phyloP scores from a whole-genome alignment of 2,113 vertebrate species.

The Oryzias melastigma region DNA sequence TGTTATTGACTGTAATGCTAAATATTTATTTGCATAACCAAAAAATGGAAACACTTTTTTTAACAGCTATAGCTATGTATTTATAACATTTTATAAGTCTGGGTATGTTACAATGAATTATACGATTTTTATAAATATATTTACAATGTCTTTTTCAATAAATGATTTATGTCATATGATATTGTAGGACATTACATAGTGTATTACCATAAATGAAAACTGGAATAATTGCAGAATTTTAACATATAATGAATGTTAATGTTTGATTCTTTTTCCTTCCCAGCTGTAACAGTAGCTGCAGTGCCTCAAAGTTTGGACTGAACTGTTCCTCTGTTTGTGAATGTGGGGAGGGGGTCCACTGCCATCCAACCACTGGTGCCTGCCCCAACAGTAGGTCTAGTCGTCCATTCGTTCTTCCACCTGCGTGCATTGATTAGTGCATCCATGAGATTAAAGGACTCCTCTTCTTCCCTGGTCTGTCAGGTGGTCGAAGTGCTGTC shows the following conservation, averaged over 20 bases:
- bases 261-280: conserved; percentile 15
- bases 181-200: no score
- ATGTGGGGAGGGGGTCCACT: conserved; percentile 76
- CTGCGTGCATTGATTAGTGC: neutral
- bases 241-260: conserved; percentile 11
- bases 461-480: conserved; percentile 1
- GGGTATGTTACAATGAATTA: no score
- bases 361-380: conserved; percentile 76
- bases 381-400: conserved; percentile 83
- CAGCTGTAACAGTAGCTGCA: conserved; percentile 92
- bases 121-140: no score
- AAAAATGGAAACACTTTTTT: no score
- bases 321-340: conserved; percentile 86
- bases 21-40: no score
- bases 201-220: no score
- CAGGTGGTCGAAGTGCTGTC: conserved; percentile 73
- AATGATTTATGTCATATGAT: no score
- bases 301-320: conserved; percentile 77
- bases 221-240: no score
- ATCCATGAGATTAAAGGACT: neutral
- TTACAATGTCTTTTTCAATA: no score
- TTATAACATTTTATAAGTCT: no score
- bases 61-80: no score
- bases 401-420: neutral
- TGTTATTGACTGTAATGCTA: no score